phyloP scores from a whole-genome alignment of 2,888 invertebrate genomes.

The Dione vanillae region DNA sequence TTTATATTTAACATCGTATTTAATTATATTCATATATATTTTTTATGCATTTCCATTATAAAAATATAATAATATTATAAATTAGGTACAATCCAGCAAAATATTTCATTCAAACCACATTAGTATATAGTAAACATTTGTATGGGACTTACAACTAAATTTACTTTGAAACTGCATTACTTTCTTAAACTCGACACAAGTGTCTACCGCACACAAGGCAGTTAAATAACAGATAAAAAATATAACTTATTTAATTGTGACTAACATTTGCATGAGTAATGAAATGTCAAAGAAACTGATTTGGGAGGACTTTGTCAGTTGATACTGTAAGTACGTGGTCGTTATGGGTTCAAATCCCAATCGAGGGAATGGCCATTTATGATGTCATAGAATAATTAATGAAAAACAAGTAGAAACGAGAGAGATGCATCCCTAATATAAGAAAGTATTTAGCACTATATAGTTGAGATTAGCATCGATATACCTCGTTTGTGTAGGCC shows the following conservation, averaged over 20 bases:
- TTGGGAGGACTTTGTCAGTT: neutral
- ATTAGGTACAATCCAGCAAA: slow-evolving; percentile 22
- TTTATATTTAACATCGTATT: too few species aligned
- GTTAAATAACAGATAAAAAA: neutral
- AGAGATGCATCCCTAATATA: neutral
- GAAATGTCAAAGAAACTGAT: neutral
- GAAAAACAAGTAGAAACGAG: too few species aligned
- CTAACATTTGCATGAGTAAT: slow-evolving; percentile 48
- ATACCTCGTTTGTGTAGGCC: slow-evolving; percentile 61
- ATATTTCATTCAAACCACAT: slow-evolving; percentile 17
- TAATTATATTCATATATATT: neutral
- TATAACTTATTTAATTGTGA: slow-evolving; percentile 37
- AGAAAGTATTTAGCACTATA: neutral
- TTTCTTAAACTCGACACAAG: neutral
- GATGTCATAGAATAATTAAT: too few species aligned
- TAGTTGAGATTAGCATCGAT: too few species aligned
- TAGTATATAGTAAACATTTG: neutral
- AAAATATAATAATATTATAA: neutral
- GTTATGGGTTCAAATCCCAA: neutral
- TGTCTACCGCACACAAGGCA: slow-evolving; percentile 4
- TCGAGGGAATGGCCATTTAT: neutral
- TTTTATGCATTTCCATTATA: too few species aligned
- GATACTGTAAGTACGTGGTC: neutral
- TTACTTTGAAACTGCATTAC: neutral
- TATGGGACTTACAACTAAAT: slow-evolving; percentile 1